A percentile compares a stretch with the other conserved stretches of the same genome.
phyloP scores from a whole-genome alignment of 1,140 invertebrate species.

The Monochamus saltuarius region DNA sequence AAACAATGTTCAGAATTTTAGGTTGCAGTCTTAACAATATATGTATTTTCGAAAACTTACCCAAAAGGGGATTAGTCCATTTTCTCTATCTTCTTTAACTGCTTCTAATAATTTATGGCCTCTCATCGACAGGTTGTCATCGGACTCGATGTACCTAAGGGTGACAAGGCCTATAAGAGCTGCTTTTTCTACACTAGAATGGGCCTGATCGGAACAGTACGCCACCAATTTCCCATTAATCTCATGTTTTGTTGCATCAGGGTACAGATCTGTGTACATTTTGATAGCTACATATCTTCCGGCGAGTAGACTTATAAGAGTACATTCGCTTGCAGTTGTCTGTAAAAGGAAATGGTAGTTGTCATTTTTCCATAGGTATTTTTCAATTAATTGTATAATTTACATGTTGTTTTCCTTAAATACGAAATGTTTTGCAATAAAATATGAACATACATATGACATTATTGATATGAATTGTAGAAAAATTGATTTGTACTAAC shows the following conservation, averaged over 20 bases:
- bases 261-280: conserved; percentile 61
- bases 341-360: conserved; percentile 36
- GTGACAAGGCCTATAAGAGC: conserved; percentile 85
- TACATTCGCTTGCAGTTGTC: conserved; percentile 90
- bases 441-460: too few species aligned
- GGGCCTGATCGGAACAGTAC: conserved; percentile 77
- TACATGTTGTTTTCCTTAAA: too few species aligned
- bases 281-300: conserved; percentile 83
- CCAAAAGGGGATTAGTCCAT: conserved; percentile 92
- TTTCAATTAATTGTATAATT: too few species aligned
- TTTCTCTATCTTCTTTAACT: conserved; percentile 77
- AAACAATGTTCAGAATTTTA: too few species aligned
- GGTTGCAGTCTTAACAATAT: too few species aligned
- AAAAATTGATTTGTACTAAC: too few species aligned
- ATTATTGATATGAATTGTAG: too few species aligned
- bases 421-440: too few species aligned
- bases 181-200: conserved; percentile 93
- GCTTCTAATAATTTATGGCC: conserved; percentile 79
- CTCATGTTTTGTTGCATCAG: conserved; percentile 80
- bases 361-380: background rate
- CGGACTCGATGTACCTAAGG: conserved; percentile 88
- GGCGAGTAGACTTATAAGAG: conserved; percentile 85
- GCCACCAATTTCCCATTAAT: conserved; percentile 90
- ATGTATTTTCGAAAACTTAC: conserved; percentile 73
- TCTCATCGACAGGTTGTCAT: conserved; percentile 79